These are phyloP conservation scores for Mesorhabditis sp. DNA, from an alignment of 2,888 invertebrate species.

Conservation along the genomic window DNA sequence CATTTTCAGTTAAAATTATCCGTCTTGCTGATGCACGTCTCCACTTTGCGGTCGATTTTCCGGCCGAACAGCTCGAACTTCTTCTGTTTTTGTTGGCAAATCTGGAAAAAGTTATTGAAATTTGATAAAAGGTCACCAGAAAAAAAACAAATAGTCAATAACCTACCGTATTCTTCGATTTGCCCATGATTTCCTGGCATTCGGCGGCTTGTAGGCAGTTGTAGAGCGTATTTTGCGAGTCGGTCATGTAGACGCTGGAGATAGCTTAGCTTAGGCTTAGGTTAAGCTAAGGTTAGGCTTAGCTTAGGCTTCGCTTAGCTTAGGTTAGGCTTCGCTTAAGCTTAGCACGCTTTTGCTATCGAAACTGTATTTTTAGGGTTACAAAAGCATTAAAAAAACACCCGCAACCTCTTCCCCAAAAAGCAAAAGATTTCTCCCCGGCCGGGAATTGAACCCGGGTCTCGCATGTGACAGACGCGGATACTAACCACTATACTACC, in stretches of 20 bases:
- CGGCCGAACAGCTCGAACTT: not conserved
- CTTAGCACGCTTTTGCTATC: not conserved
- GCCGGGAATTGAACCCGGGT: constrained; percentile 47
- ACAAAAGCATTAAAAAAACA: not conserved
- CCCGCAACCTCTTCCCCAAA: not conserved
- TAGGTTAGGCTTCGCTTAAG: too few species aligned
- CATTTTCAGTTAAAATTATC: not conserved
- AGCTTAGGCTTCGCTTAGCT: too few species aligned
- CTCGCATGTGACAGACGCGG: constrained; percentile 46
- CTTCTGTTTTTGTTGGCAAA: not conserved
- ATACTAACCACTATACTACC: constrained; percentile 48
- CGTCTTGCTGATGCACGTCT: not conserved
- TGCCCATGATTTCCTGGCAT: not conserved
- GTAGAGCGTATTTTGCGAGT: not conserved
- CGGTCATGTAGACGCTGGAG: not conserved
- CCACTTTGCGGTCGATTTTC: not conserved
- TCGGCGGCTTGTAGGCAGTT: not conserved
- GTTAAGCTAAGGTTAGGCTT: not conserved
- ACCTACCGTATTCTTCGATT: not conserved
- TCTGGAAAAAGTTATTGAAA: not conserved
- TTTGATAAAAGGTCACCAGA: not conserved
- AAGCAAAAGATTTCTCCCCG: constrained; percentile 24
- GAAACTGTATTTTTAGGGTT: not conserved
- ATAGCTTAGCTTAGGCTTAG: not conserved
- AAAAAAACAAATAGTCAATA: not conserved